Percentiles rank a stretch among this genome's conserved stretches.
Conservation (phyloP, 1,140 invertebrate species). For the Leptinotarsa defecta region DNA sequence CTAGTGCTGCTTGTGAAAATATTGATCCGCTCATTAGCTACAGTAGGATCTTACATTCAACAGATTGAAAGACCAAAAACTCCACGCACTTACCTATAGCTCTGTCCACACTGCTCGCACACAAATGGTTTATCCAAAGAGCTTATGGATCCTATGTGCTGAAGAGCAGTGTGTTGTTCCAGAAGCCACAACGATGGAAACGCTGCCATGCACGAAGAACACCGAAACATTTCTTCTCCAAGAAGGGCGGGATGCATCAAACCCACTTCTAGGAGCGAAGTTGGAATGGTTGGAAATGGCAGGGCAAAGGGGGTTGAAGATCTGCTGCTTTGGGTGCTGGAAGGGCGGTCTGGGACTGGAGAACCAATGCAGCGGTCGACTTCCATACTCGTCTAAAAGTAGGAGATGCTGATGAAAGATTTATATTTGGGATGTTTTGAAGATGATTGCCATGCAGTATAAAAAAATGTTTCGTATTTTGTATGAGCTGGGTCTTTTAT, state of each 20-base stretch:
- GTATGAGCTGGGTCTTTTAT: too few species aligned
- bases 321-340: constrained; percentile 54
- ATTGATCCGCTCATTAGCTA: too few species aligned
- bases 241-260: constrained; percentile 58
- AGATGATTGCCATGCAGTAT: too few species aligned
- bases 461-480: too few species aligned
- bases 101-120: constrained; percentile 88
- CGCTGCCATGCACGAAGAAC: constrained; percentile 77
- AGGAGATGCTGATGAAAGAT: not conserved
- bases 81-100: constrained; percentile 66
- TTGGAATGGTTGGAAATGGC: constrained; percentile 48
- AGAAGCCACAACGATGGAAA: constrained; percentile 82
- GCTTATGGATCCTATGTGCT: constrained; percentile 63
- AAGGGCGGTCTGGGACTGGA: constrained; percentile 48
- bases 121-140: constrained; percentile 85
- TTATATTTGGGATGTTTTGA: not conserved
- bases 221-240: constrained; percentile 64
- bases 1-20: too few species aligned
- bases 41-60: not conserved
- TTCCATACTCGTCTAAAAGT: constrained; percentile 5
- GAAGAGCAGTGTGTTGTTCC: constrained; percentile 77
- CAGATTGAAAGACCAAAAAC: not conserved
- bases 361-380: constrained; percentile 46
- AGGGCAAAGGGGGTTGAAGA: constrained; percentile 58
- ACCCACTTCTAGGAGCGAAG: constrained; percentile 50